phyloP scores from a whole-genome alignment of 1,140 invertebrate genomes.

The Drosophila erecta region DNA sequence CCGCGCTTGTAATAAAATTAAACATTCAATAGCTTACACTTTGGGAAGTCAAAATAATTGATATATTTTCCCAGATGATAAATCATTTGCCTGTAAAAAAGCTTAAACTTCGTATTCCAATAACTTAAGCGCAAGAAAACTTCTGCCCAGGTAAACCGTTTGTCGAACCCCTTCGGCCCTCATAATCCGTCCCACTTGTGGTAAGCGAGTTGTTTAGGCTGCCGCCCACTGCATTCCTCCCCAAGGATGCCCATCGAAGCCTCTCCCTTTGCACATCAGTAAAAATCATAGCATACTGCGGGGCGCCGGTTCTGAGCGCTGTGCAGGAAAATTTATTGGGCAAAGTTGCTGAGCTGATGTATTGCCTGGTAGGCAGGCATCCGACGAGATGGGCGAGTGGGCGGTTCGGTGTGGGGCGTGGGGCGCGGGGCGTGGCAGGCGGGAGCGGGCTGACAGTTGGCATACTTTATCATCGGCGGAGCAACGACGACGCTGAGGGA shows the following conservation, averaged over 20 bases:
- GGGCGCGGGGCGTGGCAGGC: slow-evolving; percentile 29
- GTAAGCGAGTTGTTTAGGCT: slow-evolving; percentile 72
- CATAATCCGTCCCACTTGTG: slow-evolving; percentile 18
- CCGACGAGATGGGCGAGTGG: slow-evolving; percentile 6
- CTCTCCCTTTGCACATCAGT: slow-evolving; percentile 12
- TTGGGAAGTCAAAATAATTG: background rate
- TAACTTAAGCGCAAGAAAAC: slow-evolving; percentile 23
- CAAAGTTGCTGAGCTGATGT: slow-evolving; percentile 82
- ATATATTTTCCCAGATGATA: slow-evolving; percentile 12
- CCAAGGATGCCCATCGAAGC: background rate
- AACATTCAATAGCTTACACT: background rate
- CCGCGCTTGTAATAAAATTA: background rate
- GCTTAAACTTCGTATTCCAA: slow-evolving; percentile 23
- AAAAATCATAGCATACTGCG: slow-evolving; percentile 77
- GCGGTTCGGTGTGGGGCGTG: slow-evolving; percentile 16
- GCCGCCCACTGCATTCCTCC: slow-evolving; percentile 7
- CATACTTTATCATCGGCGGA: slow-evolving; percentile 79
- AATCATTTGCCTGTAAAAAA: slow-evolving; percentile 18
- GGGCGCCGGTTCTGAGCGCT: slow-evolving; percentile 63
- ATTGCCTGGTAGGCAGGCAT: slow-evolving; percentile 33
- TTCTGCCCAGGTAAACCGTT: slow-evolving; percentile 23
- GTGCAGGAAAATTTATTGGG: slow-evolving; percentile 76
- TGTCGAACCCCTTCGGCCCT: slow-evolving; percentile 8
- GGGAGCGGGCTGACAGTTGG: slow-evolving; percentile 70
- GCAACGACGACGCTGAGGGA: slow-evolving; percentile 52